Evolutionary conservation across 2,113 vertebrate genomes (phyloP).

Genomic region (Bettongia penicillata): DNA sequence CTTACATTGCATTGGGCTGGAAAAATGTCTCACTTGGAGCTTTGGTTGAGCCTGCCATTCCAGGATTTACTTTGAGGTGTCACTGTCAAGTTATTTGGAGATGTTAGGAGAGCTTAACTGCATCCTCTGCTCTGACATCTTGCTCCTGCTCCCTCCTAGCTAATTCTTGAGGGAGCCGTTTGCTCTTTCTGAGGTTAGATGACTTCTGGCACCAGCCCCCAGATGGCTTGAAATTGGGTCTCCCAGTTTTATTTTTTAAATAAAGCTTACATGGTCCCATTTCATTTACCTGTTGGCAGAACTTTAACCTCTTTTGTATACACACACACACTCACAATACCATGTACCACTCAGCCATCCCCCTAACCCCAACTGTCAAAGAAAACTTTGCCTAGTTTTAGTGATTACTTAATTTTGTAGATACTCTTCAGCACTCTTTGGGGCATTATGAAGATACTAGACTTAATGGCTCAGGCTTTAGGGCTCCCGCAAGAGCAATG

Average conservation of each 20-base stretch:
- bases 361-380: background rate
- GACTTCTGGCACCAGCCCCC: background rate
- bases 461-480: constrained; percentile 43
- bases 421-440: constrained; percentile 15
- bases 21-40: background rate
- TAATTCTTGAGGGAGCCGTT: background rate
- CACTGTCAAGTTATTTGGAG: background rate
- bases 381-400: constrained; percentile 4
- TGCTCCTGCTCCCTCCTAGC: background rate
- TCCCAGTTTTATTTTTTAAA: background rate
- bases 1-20: background rate
- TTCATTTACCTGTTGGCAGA: background rate
- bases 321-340: background rate
- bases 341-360: background rate
- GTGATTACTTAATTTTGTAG: background rate
- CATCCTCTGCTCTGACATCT: background rate
- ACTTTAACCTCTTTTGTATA: background rate
- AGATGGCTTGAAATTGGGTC: background rate
- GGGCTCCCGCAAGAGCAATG: constrained; percentile 48
- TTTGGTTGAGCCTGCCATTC: background rate
- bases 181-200: constrained; percentile 10
- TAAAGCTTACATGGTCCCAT: background rate
- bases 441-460: background rate
- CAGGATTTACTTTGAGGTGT: background rate
- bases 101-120: background rate